Evolutionary conservation across 2,888 invertebrate species (phyloP), one percentile per base, ranked within the genome.

Genomic region (Oxytorus armatus): DNA sequence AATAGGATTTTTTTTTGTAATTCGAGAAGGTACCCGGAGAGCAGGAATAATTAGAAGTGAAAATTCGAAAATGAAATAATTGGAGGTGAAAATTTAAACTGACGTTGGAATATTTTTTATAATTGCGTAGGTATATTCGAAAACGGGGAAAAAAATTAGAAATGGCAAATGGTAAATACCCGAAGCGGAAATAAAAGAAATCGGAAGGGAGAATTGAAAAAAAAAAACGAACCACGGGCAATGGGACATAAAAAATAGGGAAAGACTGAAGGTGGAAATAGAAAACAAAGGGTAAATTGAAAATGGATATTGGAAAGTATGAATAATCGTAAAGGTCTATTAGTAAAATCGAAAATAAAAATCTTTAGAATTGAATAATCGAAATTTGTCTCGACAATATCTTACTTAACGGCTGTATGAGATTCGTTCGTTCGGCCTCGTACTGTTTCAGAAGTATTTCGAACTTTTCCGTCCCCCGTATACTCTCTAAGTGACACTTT

Each of bases 381-480:
- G 2, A 33, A 59, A 16, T 11, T 3, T 1, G 14, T 65, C 8
- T 29, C 29, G 14, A 7, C 36, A 21, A 61, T 53, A 51, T n/a
- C 93, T 92, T 86, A 96, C 96, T 92, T 84, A 96, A 92, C 0
- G 96, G 95, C 59, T 93, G 94, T 81, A 96, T 96, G 53, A 95
- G 91, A 82, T 94, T 94, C 18, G 93, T 92, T 65, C 96, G 92
- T 88, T 96, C 95, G 0, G 93, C 92, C 85, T 95, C 95, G 87
- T 95, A 97, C 75, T 95, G 94, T 81, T 95, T 94, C 74, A 94
- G 90, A 25, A 95, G 84, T 59, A 94, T 92, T 57, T 93, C 93
- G 79, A 94, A 94, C 84, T 94, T 93, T 25, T 94, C 93, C 0
- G 93, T 93, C 49, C 93, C 94, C 18, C 93, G 92, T 14, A 95